Conservation (phyloP, 2,113 vertebrate genomes). For the Ahaetulla prasina region DNA sequence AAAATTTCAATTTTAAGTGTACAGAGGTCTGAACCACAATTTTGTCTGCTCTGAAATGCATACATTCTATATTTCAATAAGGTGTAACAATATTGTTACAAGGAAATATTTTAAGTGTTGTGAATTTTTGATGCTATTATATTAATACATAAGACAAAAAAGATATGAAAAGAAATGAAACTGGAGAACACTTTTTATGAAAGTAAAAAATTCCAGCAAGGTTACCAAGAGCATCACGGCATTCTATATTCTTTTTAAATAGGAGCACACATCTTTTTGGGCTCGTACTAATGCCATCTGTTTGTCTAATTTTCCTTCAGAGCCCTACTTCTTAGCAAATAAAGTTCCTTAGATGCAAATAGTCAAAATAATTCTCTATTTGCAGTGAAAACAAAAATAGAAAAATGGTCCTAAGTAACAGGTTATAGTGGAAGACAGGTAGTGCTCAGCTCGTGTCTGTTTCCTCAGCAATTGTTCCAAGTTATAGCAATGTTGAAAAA, state of each 20-base stretch:
- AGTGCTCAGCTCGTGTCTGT: neutral
- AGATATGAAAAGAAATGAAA: neutral
- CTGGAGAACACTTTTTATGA: neutral
- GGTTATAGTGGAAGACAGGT: neutral
- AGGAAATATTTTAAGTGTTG: neutral
- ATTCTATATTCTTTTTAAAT: neutral
- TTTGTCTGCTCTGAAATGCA: neutral
- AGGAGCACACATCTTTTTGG: neutral
- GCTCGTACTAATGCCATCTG: neutral
- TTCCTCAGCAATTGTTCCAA: neutral
- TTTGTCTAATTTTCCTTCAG: neutral
- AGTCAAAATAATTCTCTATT: neutral
- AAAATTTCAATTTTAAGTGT: neutral
- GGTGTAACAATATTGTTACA: neutral
- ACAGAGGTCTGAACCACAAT: neutral
- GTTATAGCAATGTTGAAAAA: neutral
- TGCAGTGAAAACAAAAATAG: neutral
- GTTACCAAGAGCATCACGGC: neutral
- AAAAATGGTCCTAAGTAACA: neutral
- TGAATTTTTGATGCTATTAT: neutral
- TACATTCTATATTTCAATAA: neutral
- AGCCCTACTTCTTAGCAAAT: neutral
- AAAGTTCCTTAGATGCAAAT: neutral
- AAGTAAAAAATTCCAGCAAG: neutral
- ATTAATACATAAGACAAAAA: neutral